Conservation (phyloP, 2,113 vertebrate genomes). For the Cynopterus brachyotis region DNA sequence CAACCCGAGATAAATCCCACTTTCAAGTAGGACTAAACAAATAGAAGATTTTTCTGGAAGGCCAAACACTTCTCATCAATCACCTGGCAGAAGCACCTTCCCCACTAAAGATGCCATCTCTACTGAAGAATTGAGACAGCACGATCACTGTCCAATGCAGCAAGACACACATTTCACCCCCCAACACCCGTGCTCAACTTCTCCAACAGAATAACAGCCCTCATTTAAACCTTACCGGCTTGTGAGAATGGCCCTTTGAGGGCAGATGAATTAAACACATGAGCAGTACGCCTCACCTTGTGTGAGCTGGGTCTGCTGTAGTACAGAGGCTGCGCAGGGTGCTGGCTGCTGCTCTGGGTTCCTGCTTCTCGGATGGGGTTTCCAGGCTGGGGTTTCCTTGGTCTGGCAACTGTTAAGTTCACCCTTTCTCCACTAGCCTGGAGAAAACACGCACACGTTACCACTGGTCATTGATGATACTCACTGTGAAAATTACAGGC, state of each 20-base stretch:
- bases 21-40: background rate
- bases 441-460: slow-evolving; percentile 58
- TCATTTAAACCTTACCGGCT: background rate
- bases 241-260: background rate
- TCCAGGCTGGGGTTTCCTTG: slow-evolving; percentile 88
- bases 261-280: too few species aligned
- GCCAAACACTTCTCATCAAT: background rate
- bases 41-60: background rate
- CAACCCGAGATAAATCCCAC: background rate
- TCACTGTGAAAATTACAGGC: background rate
- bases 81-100: background rate
- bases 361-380: slow-evolving; percentile 89
- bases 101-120: background rate
- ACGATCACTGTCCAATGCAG: background rate
- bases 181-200: background rate
- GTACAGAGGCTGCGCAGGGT: slow-evolving; percentile 82
- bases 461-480: background rate
- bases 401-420: slow-evolving; percentile 91
- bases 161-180: background rate
- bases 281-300: slow-evolving; percentile 84
- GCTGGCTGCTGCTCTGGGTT: slow-evolving; percentile 89
- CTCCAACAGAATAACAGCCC: background rate
- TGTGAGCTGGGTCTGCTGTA: slow-evolving; percentile 85
- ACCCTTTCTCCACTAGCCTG: slow-evolving; percentile 98
- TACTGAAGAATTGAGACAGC: background rate